Conservation (phyloP, 1,140 invertebrate genomes). For the Procambarus clarkii region DNA sequence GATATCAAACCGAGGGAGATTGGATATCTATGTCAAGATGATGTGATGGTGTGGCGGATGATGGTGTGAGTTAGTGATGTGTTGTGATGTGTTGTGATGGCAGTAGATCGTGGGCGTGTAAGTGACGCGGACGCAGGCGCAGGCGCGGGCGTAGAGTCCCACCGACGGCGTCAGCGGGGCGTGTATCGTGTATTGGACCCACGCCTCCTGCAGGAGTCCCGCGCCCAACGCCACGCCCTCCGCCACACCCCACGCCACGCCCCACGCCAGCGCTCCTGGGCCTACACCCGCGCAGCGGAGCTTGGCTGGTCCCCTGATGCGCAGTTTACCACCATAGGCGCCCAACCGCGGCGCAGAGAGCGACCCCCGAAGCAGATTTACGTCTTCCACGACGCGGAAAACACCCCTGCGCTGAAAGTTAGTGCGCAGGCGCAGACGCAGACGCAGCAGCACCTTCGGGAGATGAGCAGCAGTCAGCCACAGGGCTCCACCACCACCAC, state of each 20-base stretch:
- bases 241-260: conserved; percentile 47
- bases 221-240: not conserved
- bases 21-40: not conserved
- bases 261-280: conserved; percentile 50
- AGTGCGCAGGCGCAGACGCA: conserved; percentile 31
- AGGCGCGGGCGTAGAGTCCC: not conserved
- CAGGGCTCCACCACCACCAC: not conserved
- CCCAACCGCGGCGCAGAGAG: conserved; percentile 29
- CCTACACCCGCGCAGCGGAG: conserved; percentile 22
- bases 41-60: too few relatives aligned
- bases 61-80: not conserved
- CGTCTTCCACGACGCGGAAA: conserved; percentile 18
- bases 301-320: conserved; percentile 37
- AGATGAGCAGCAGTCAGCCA: not conserved
- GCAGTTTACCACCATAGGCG: conserved; percentile 57
- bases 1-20: too few relatives aligned
- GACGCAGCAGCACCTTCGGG: not conserved
- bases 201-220: not conserved
- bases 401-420: not conserved
- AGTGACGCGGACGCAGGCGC: not conserved
- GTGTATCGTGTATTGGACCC: not conserved
- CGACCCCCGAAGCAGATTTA: conserved; percentile 18
- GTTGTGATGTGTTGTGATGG: not conserved
- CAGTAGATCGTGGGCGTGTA: not conserved
- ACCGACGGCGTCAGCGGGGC: not conserved